Percentiles rank a stretch among this genome's conserved stretches.
These are phyloP conservation scores for Acinonyx jubatus DNA, from an alignment of 2,113 vertebrate genomes.

Conservation along the genomic window DNA sequence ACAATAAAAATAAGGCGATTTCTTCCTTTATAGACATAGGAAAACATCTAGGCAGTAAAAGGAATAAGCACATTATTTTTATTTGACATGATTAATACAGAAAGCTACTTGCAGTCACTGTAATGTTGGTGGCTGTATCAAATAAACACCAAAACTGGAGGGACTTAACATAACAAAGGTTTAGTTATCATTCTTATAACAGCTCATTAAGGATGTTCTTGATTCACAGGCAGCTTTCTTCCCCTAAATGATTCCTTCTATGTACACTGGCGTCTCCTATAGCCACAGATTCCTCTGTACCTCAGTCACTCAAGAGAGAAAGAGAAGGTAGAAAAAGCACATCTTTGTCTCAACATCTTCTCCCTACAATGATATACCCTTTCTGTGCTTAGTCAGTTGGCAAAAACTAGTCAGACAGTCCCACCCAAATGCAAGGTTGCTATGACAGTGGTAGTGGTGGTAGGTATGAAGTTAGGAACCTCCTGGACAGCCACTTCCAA, in stretches of 20 bases:
- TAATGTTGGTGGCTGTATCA: background rate
- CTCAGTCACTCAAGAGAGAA: background rate
- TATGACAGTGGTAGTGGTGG: too few relatives aligned
- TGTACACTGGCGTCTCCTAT: background rate
- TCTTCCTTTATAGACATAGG: background rate
- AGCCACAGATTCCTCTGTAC: background rate
- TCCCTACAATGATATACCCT: fast-evolving
- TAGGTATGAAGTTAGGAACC: fast-evolving
- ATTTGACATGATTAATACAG: slow-evolving; percentile 42
- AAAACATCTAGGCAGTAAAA: background rate
- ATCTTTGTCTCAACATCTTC: background rate
- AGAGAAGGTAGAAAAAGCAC: background rate
- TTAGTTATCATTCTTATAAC: background rate
- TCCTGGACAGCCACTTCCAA: fast-evolving
- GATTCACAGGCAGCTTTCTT: background rate
- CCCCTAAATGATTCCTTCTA: background rate
- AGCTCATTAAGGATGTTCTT: background rate
- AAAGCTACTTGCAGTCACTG: background rate
- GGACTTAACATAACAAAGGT: background rate
- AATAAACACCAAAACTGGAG: background rate
- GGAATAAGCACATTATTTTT: slow-evolving; percentile 24
- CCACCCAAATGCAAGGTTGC: background rate
- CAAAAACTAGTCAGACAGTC: background rate
- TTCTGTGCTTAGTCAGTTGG: background rate
- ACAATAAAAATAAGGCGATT: slow-evolving; percentile 23